A percentile compares a stretch with the other conserved stretches of the same genome.
Evolutionary conservation across 2,888 invertebrate genomes (phyloP).

Genomic region (Coleophora flavipennella): DNA sequence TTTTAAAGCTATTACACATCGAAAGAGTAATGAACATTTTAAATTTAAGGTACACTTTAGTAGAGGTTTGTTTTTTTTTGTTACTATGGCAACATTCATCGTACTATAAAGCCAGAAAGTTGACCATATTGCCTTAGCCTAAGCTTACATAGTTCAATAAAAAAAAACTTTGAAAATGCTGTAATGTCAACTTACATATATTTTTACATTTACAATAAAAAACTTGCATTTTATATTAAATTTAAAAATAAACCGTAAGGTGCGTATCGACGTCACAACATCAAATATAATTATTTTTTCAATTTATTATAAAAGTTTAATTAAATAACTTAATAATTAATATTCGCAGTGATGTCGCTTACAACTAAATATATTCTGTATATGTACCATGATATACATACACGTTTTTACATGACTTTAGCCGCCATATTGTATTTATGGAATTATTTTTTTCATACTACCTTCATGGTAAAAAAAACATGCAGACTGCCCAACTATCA

Average conservation of each 20-base stretch:
- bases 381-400: constrained; percentile 37
- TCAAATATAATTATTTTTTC: constrained; percentile 28
- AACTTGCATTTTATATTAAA: constrained; percentile 29
- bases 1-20: constrained; percentile 53
- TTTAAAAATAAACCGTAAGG: constrained; percentile 32
- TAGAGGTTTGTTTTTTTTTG: constrained; percentile 24
- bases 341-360: constrained; percentile 63
- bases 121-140: constrained; percentile 44
- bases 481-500: no score
- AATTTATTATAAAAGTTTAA: constrained; percentile 30
- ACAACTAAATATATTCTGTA: constrained; percentile 28
- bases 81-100: constrained; percentile 60
- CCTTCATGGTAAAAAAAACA: neutral
- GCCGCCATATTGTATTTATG: constrained; percentile 24
- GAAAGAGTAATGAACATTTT: no score
- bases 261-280: constrained; percentile 60
- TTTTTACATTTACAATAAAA: constrained; percentile 32
- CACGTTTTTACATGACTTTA: constrained; percentile 20
- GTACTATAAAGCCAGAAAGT: constrained; percentile 26
- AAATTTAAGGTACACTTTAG: no score
- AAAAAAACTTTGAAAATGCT: constrained; percentile 32
- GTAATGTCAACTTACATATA: constrained; percentile 30
- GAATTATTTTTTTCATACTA: neutral
- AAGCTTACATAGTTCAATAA: constrained; percentile 32
- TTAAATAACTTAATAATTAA: constrained; percentile 56